Base-by-base conservation (phyloP, 2,113 vertebrate genomes). In the Bos javanicus region DNA sequence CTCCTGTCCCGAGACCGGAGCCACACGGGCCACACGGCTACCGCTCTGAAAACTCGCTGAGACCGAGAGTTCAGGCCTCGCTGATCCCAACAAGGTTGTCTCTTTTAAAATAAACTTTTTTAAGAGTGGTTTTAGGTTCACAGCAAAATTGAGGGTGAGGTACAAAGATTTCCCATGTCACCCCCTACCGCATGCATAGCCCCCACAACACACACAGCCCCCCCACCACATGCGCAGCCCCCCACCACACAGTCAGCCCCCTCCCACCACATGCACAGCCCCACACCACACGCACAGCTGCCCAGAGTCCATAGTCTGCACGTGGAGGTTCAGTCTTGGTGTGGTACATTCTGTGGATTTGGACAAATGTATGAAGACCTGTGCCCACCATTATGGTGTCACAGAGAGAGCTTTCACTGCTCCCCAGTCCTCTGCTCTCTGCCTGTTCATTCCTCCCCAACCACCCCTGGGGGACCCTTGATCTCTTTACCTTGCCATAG, bases 21-120 rank as follows among this genome's bases (percentile, higher is more conserved):
- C 46, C 33, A 3, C 2, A 0, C 43, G 0, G 56, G 23, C 76
- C 67, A 2, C 3, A 0, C 0, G 0, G 39, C 52, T 3, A 16
- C 21, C 0, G 14, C 52, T 16, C 36, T 36, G 7, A 14, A 39
- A 11, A 33, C 52, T 5, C 12, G 0, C 6, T 4, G 17, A 7
- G 59, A 30, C 57, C 36, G 0, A 25, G 59, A 60, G 2, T 28
- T 14, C 9, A 0, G 57, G 81, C 28, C 33, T 54, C 50, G 0
- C 2, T 1, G 2, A 8, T 30, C n/a, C 87, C 1, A 6, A 33
- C 1, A 6, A 85, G 28, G 30, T 7, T 3, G 10, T 19, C 3
- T 13, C 36, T 78, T 48, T 74, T 30, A 85, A 85, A 15, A 21
- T 46, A 13, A 33, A 59, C 28, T 64, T 36, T 52, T 19, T 26